These are phyloP conservation scores for Hystrix brachyura DNA, from an alignment of 2,113 vertebrate genomes.

Conservation along the genomic window DNA sequence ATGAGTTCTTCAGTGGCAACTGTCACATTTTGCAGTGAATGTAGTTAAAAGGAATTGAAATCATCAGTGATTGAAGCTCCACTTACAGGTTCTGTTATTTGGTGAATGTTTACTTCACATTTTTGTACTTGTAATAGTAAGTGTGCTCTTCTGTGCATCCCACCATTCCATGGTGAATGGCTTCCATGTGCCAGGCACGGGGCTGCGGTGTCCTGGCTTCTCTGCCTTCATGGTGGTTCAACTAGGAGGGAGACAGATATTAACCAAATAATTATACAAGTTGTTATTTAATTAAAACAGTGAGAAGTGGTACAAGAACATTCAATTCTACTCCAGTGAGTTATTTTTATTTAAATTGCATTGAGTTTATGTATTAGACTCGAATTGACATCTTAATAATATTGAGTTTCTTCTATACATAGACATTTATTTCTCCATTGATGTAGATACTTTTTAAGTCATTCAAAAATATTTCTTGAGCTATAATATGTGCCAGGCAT, in stretches of 20 bases:
- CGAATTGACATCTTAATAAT: not conserved
- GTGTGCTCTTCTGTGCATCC: not conserved
- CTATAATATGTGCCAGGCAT: not conserved
- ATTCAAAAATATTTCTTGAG: conserved; percentile 45
- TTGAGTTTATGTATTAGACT: not conserved
- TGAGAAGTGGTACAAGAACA: not conserved
- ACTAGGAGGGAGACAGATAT: not conserved
- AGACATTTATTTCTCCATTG: conserved; percentile 40
- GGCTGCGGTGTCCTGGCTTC: not conserved
- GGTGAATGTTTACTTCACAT: conserved; percentile 23
- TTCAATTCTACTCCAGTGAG: not conserved
- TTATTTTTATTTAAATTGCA: conserved; percentile 47
- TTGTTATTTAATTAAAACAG: conserved; percentile 39
- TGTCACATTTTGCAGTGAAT: conserved; percentile 21
- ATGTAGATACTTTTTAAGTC: conserved; percentile 11
- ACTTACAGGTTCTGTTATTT: not conserved
- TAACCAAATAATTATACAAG: not conserved
- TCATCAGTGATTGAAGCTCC: not conserved
- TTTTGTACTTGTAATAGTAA: not conserved
- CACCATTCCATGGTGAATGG: not conserved
- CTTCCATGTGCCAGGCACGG: not conserved
- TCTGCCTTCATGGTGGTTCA: not conserved
- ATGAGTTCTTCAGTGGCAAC: conserved; percentile 39
- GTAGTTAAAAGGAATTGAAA: conserved; percentile 29
- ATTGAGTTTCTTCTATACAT: not conserved